Conservation (phyloP, 2,797 vertebrate genomes). For the Buceros bicornis region DNA sequence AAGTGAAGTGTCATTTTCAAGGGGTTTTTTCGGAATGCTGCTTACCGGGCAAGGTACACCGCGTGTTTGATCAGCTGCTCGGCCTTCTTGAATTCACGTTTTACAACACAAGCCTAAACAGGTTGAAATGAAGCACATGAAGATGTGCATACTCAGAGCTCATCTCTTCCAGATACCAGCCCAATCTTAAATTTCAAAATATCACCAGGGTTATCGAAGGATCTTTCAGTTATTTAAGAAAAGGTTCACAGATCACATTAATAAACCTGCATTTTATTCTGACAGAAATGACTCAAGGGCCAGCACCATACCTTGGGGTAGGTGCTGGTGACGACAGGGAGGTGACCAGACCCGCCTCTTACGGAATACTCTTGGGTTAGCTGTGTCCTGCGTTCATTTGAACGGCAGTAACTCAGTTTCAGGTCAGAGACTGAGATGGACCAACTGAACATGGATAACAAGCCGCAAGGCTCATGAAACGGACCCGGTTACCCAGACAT, state of each 20-base stretch:
- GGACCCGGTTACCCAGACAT: not conserved
- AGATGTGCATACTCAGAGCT: not conserved
- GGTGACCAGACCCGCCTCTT: not conserved
- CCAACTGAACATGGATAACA: not conserved
- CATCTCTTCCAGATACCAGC: not conserved
- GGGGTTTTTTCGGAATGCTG: not conserved
- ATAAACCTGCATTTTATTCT: not conserved
- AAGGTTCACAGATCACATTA: not conserved
- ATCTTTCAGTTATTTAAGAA: not conserved
- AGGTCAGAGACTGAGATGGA: not conserved
- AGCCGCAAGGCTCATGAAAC: not conserved
- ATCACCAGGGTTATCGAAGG: not conserved
- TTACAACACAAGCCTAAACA: constrained; percentile 95
- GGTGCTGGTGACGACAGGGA: no score
- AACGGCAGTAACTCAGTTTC: not conserved
- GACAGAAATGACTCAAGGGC: not conserved
- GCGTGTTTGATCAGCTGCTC: constrained; percentile 99
- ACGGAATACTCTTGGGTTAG: not conserved
- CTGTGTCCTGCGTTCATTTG: fast-evolving
- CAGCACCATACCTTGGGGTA: not conserved
- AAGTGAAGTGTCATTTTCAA: fast-evolving
- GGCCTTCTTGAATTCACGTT: constrained; percentile 98
- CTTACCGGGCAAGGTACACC: constrained; percentile 96
- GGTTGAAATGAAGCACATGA: not conserved
- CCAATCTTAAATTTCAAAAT: not conserved